Conservation (phyloP, 2,797 vertebrate genomes). For the Anomalospiza imberbis region DNA sequence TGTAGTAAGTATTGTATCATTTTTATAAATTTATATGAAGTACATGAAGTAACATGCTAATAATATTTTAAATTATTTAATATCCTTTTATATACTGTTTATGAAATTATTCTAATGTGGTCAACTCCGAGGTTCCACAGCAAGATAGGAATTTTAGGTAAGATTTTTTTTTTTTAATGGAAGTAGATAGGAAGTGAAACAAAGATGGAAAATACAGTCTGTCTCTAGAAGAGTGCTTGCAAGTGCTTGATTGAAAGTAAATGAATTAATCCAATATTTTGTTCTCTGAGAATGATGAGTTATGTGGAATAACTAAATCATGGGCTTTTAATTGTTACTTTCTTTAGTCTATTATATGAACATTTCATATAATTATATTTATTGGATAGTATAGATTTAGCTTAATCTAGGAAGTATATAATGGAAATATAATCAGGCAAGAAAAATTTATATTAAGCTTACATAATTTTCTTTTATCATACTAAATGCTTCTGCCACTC, state of each 20-base stretch:
- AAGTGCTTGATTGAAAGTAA: background rate
- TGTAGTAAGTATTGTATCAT: background rate
- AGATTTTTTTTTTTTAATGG: background rate
- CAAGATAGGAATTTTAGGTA: background rate
- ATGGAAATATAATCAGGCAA: constrained; percentile 39
- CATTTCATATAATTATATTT: constrained; percentile 36
- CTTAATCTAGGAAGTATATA: constrained; percentile 41
- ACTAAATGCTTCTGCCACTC: constrained; percentile 23
- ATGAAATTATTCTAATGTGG: background rate
- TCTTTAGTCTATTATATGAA: constrained; percentile 33
- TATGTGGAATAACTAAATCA: constrained; percentile 19
- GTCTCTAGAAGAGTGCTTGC: background rate
- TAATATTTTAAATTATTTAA: background rate
- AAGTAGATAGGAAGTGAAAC: background rate
- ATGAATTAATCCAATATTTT: constrained; percentile 15
- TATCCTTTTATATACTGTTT: background rate
- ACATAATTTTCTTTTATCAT: constrained; percentile 31
- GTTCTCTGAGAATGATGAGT: constrained; percentile 14
- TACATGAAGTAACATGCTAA: background rate
- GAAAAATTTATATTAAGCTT: constrained; percentile 41
- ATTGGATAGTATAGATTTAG: constrained; percentile 49
- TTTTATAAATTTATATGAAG: background rate
- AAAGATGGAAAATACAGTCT: background rate
- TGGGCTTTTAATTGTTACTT: constrained; percentile 31
- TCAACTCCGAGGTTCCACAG: background rate